Percentiles rank a stretch among this genome's conserved stretches.
These are phyloP conservation scores for Ranitomeya imitator DNA, from an alignment of 2,113 vertebrate species.

Conservation along the genomic window DNA sequence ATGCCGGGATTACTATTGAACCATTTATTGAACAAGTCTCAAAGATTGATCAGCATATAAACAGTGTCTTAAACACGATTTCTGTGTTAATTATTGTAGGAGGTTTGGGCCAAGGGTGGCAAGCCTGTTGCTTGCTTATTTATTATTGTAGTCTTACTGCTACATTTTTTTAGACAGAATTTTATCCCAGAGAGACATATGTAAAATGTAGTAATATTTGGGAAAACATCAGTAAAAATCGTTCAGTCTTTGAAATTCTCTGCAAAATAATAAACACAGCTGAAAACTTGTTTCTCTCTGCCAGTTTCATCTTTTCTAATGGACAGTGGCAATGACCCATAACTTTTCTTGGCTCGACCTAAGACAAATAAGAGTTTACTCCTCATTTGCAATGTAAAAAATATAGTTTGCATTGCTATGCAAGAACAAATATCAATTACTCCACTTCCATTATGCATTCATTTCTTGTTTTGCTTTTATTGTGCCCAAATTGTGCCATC, in stretches of 20 bases:
- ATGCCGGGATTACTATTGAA: not conserved
- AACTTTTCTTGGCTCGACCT: constrained; percentile 21
- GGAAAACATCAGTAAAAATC: constrained; percentile 34
- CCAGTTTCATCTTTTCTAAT: constrained; percentile 37
- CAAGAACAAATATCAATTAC: not conserved
- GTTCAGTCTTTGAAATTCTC: constrained; percentile 20
- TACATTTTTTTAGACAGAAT: constrained; percentile 22
- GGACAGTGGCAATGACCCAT: constrained; percentile 17
- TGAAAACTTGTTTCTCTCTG: constrained; percentile 31
- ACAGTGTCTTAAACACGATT: not conserved
- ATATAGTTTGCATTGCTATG: not conserved
- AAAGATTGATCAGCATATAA: not conserved
- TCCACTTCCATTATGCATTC: not conserved
- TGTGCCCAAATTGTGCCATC: not conserved
- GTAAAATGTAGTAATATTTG: constrained; percentile 15
- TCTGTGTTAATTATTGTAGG: not conserved
- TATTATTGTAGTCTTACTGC: constrained; percentile 11
- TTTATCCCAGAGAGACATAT: constrained; percentile 31
- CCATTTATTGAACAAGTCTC: not conserved
- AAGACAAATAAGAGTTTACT: not conserved
- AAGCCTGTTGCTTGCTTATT: constrained; percentile 16
- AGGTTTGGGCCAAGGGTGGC: not conserved
- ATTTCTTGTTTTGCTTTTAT: not conserved
- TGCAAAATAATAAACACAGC: constrained; percentile 46
- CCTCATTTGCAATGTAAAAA: not conserved